Conservation (phyloP, 2,113 vertebrate genomes). For the Saccopteryx leptura region DNA sequence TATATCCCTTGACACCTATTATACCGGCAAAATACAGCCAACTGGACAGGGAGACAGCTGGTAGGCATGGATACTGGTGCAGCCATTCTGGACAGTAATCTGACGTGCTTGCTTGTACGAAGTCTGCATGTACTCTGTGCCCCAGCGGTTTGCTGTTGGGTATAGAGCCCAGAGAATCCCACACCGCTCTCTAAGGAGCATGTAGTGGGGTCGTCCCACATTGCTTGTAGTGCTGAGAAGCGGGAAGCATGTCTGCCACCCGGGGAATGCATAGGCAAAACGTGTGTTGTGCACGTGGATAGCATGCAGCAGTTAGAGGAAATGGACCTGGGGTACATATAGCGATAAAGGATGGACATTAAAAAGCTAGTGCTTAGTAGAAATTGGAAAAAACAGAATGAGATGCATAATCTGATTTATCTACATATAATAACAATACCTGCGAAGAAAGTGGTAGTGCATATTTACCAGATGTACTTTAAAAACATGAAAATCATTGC, state of each 20-base stretch:
- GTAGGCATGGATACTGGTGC: fast-evolving
- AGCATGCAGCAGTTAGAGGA: not conserved
- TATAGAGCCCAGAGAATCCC: not conserved
- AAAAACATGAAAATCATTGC: not conserved
- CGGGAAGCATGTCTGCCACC: not conserved
- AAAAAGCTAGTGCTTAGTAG: not conserved
- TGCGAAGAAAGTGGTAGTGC: not conserved
- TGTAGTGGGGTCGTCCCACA: not conserved
- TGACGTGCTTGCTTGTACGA: not conserved
- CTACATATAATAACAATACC: not conserved
- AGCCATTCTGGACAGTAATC: not conserved
- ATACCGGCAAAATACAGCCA: not conserved
- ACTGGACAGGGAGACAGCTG: not conserved
- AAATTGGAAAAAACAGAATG: not conserved
- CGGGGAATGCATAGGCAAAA: not conserved
- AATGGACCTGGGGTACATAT: not conserved
- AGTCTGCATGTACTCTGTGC: not conserved
- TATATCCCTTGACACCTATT: not conserved
- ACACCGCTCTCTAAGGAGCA: not conserved
- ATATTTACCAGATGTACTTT: not conserved
- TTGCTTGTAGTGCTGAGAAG: not conserved
- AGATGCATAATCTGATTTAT: not conserved
- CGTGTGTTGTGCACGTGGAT: not conserved
- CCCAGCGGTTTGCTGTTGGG: not conserved
- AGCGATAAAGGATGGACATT: not conserved